Base-by-base conservation (phyloP, 1,140 invertebrate species). In the Sesamia nonagrioides region DNA sequence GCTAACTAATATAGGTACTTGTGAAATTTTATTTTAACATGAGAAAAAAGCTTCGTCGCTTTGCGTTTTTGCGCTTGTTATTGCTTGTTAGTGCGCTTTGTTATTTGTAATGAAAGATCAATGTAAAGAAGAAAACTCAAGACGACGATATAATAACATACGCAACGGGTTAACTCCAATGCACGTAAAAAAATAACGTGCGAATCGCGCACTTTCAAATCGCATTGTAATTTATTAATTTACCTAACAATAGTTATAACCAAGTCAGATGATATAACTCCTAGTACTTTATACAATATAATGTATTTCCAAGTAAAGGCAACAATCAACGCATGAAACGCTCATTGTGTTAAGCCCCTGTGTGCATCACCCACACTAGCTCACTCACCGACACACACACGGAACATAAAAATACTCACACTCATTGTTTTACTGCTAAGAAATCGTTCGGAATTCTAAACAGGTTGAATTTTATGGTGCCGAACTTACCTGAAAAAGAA, bases 401-500 rank as follows among this genome's bases (percentile, higher is more conserved):
- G 13, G 37, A 42, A 58, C 50, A 71, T 73, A 73, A 73, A 60
- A 58, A 60, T 73, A 86, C 83, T 78, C 63, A 86, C 87, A 86
- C 87, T 84, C 83, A 85, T 91, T 91, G 87, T 88, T 89, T 75
- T 75, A 79, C 83, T 63, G 77, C 82, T 68, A 80, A 79, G 74
- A 82, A 82, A 81, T 85, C 83, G 77, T 48, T 52, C 40, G 80
- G 82, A 87, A 84, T 87, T 90, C 86, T 82, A 91, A 92, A 91
- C 88, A 89, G 42, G 50, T 18, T 35, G 35, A 73, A 82, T 88
- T 85, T 85, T 83, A 90, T 86, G 82, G 81, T 82, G 79, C 68
- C 40, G 80, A 84, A 89, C 89, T 93, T 91, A 93, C 90, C 90
- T 93, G 89, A 86, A 93, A 86, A 84, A 75, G 81, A 84, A 88